Base-by-base conservation (phyloP, 2,888 invertebrate species). In the Lapara coniferarum region DNA sequence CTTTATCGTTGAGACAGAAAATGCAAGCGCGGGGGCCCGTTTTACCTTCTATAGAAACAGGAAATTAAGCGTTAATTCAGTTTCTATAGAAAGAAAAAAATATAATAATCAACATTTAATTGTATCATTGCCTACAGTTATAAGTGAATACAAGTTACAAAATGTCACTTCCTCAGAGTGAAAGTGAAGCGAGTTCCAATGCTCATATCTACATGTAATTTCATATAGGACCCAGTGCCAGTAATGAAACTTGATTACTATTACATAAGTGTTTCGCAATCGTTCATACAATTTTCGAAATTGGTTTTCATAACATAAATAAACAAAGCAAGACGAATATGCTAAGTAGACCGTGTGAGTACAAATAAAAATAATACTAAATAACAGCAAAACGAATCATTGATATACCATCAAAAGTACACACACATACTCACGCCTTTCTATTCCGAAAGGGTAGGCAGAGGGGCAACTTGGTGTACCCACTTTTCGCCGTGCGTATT, bases 151-250 rank as follows among this genome's bases (percentile, higher is more conserved):
- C 63, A 13, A 49, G 49, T 49, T 49, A 19, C 63, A 49, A 49
- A 63, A 63, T 63, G 49, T 63, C 63, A 63, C 19, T 13, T 74
- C 66, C 55, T 71, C 75, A 77, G 80, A 86, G 89, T 88, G 89
- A 89, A 89, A 89, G 88, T 89, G 77, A 76, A 63, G 59, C 51
- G 79, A 75, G 78, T 79, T 81, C 78, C 80, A 81, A 82, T 81
- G 81, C 71, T 76, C 80, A 79, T 79, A 76, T 78, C 59, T 53
- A 63, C 37, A 74, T 70, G 72, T 78, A 80, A 77, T 81, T 78
- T 79, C 78, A 77, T 78, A 73, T 80, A 83, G 85, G 83, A 84
- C 84, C 77, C 78, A 75, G 78, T 81, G 81, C 77, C 68, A 74
- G 73, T 74, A 80, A 79, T 80, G 63, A 71, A 78, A 77, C 74